Conservation (phyloP, 2,797 vertebrate species). For the Cetoscarus ocellatus region DNA sequence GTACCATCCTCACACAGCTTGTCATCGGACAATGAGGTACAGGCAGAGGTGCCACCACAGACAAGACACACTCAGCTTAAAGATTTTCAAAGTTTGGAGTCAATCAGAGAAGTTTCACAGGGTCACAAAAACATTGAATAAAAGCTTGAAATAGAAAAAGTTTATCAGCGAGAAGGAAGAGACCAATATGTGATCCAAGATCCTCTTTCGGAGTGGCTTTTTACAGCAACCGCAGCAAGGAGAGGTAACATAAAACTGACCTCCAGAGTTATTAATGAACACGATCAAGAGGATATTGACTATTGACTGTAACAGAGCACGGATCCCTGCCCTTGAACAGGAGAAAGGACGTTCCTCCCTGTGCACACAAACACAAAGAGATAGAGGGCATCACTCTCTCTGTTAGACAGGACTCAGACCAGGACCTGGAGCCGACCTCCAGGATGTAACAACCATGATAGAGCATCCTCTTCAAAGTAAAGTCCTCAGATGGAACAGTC, state of each 20-base stretch:
- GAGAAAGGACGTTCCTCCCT: conserved; percentile 56
- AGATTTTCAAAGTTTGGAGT: conserved; percentile 15
- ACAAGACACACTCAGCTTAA: conserved; percentile 26
- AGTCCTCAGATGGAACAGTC: background rate
- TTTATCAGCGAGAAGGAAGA: conserved; percentile 27
- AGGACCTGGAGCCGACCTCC: conserved; percentile 16
- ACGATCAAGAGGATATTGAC: conserved; percentile 64
- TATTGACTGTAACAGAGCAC: conserved; percentile 61
- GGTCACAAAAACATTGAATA: conserved; percentile 10
- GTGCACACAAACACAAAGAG: conserved; percentile 15
- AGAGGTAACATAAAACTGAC: conserved; percentile 58
- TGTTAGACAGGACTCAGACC: background rate
- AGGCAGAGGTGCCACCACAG: conserved; percentile 48
- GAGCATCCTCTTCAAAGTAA: background rate
- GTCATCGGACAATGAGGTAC: conserved; percentile 42
- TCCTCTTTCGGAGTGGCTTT: conserved; percentile 42
- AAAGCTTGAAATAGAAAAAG: conserved; percentile 25
- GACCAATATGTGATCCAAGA: conserved; percentile 1
- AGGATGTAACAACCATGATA: background rate
- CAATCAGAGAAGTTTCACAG: conserved; percentile 11
- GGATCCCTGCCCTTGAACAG: conserved; percentile 63
- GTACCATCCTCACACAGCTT: conserved; percentile 9
- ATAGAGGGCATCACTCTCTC: conserved; percentile 39
- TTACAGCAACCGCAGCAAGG: conserved; percentile 42
- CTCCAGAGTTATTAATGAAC: conserved; percentile 68